Conservation (phyloP, 2,888 invertebrate genomes). For the Hypomecis punctinalis region DNA sequence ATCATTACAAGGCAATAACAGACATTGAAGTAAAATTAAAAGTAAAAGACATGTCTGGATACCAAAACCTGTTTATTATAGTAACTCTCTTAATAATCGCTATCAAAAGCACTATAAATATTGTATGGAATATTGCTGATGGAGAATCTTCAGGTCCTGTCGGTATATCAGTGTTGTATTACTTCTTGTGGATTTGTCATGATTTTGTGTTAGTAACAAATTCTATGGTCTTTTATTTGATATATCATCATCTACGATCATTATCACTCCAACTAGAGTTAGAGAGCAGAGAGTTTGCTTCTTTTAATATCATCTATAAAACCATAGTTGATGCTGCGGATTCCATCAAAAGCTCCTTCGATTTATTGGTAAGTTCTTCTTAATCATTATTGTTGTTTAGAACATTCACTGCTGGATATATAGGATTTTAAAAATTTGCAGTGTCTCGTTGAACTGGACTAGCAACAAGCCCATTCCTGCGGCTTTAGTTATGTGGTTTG, state of each 20-base stretch:
- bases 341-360: background rate
- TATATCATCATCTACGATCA: background rate
- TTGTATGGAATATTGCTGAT: background rate
- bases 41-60: background rate
- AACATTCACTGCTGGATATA: too few relatives aligned
- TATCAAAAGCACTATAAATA: background rate
- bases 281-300: background rate
- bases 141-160: background rate
- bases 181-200: background rate
- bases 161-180: background rate
- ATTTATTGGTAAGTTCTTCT: constrained; percentile 4
- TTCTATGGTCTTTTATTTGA: background rate
- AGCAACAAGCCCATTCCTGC: too few relatives aligned
- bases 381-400: too few relatives aligned
- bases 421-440: too few relatives aligned
- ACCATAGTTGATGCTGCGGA: background rate
- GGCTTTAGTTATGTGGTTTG: too few relatives aligned
- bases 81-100: background rate
- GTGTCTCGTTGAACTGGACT: too few relatives aligned
- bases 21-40: background rate
- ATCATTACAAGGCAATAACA: background rate
- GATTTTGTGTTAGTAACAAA: background rate
- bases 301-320: background rate
- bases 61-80: background rate
- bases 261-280: background rate